Conservation (phyloP, 2,888 invertebrate species). For the Pachydiplax longipennis region DNA sequence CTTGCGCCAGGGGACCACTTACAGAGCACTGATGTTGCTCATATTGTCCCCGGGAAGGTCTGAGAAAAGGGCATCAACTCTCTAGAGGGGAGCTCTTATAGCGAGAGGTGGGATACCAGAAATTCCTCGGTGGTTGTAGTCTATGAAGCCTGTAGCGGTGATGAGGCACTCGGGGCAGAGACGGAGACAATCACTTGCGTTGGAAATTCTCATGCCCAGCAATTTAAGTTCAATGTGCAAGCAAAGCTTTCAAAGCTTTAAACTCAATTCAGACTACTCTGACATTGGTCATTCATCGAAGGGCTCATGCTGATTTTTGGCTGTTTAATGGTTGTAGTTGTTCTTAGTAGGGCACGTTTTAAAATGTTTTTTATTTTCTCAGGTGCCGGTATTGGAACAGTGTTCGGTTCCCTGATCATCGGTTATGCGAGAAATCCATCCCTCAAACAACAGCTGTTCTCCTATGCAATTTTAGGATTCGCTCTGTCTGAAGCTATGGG, state of each 20-base stretch:
- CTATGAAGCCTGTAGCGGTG: not conserved
- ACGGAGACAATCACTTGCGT: constrained; percentile 63
- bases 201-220: constrained; percentile 78
- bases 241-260: constrained; percentile 64
- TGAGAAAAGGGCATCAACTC: constrained; percentile 64
- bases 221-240: constrained; percentile 79
- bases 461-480: constrained; percentile 97
- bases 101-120: constrained; percentile 77
- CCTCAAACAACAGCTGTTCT: constrained; percentile 96
- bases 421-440: constrained; percentile 98
- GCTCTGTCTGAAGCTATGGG: constrained; percentile 99
- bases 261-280: constrained; percentile 91
- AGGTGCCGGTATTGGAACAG: constrained; percentile 98
- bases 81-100: constrained; percentile 75
- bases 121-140: constrained; percentile 63
- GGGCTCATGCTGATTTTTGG: constrained; percentile 43
- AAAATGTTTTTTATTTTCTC: constrained; percentile 56
- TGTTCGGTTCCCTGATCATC: constrained; percentile 95
- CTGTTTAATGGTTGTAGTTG: not conserved
- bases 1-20: constrained; percentile 41
- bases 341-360: not conserved
- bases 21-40: constrained; percentile 1
- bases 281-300: constrained; percentile 65
- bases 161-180: constrained; percentile 57
- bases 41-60: constrained; percentile 61